phyloP scores from a whole-genome alignment of 2,888 invertebrate species.

The Scotopteryx bipunctaria region DNA sequence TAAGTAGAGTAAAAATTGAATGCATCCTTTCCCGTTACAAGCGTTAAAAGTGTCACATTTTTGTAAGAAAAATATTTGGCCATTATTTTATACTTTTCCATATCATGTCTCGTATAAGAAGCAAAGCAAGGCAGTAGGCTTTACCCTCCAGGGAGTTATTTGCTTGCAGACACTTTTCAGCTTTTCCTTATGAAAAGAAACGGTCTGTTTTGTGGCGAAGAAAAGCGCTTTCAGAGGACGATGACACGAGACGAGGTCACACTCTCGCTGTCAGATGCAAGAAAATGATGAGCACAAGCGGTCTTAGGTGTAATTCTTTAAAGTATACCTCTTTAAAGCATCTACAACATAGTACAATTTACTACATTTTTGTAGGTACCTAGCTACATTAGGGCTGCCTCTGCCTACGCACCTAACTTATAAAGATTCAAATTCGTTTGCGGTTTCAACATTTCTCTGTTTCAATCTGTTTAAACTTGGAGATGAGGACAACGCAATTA shows the following conservation, averaged over 20 bases:
- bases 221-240: conserved; percentile 83
- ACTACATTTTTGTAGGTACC: no score
- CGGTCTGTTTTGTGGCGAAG: conserved; percentile 81
- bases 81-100: conserved; percentile 70
- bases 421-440: conserved; percentile 46
- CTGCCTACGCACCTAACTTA: conserved; percentile 13
- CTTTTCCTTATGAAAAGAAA: conserved; percentile 83
- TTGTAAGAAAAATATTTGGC: conserved; percentile 50
- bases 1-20: no score
- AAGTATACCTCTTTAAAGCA: no score
- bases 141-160: conserved; percentile 81
- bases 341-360: no score
- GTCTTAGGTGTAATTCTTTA: conserved; percentile 77
- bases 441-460: conserved; percentile 41
- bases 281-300: conserved; percentile 74
- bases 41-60: conserved; percentile 35
- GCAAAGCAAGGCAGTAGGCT: conserved; percentile 80
- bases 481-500: conserved; percentile 59
- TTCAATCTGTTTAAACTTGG: conserved; percentile 55
- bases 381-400: conserved; percentile 18
- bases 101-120: conserved; percentile 65
- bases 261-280: conserved; percentile 75
- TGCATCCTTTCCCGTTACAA: conserved; percentile 12
- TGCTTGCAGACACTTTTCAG: conserved; percentile 83
- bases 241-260: conserved; percentile 82